Evolutionary conservation across 2,888 invertebrate species (phyloP), one percentile per base, ranked within the genome.

Genomic region (Amitus sp.): DNA sequence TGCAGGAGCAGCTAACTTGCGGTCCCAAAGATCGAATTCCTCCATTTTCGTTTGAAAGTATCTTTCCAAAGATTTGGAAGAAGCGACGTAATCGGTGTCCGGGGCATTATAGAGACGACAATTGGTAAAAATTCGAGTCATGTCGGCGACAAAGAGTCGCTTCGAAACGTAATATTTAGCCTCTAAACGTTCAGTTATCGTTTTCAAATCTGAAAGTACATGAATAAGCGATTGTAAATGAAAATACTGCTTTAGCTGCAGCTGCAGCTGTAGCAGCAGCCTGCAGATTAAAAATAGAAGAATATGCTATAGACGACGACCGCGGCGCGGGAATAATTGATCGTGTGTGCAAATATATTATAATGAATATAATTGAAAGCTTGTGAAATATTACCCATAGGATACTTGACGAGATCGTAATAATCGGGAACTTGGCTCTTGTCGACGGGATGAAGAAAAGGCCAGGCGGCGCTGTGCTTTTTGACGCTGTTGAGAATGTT

Each of bases 351-450:
- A n/a, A n/a, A n/a, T n/a, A n/a, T n/a, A n/a, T n/a, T n/a, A n/a
- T n/a, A n/a, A n/a, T n/a, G n/a, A n/a, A n/a, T n/a, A n/a, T n/a
- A n/a, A n/a, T n/a, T n/a, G n/a, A n/a, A n/a, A n/a, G n/a, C n/a
- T n/a, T n/a, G n/a, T n/a, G n/a, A n/a, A n/a, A n/a, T n/a, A n/a
- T n/a, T n/a, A 92, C 96, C 97, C 96, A 99, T 98, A 0, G 99
- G 98, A 86, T 93, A 97, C 80, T 94, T 94, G 71, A 98, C 98
- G 79, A 95, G 93, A 71, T 97, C 96, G 76, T 98, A 97, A 82
- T 99, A 99, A 82, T 98, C 97, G 0, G 95, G 93, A 0, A 95
- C 97, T 73, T 94, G 95, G 4, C 89, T 85, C 72, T 91, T 92
- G 74, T 95, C 93, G 0, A 99, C 98, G 0, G 98, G 98, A 70